These are phyloP conservation scores for Pasiphila rectangulata DNA, from an alignment of 2,888 invertebrate species.

Conservation along the genomic window DNA sequence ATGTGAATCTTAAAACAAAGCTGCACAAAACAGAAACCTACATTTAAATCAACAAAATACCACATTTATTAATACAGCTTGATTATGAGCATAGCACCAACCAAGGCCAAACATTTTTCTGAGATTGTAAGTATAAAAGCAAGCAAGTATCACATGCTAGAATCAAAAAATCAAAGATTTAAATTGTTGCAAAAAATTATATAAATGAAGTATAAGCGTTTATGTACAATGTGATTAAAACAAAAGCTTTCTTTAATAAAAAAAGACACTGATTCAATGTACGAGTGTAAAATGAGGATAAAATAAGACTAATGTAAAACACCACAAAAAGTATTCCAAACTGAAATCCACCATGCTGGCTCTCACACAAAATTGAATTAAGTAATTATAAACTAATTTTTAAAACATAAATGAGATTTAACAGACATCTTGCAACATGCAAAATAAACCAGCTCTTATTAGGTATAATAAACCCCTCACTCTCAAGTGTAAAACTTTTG, in stretches of 20 bases:
- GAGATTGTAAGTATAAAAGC: constrained; percentile 45
- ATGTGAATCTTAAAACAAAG: too few species aligned
- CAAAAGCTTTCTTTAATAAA: constrained; percentile 60
- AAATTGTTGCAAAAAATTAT: too few species aligned
- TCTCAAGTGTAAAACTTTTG: too few species aligned
- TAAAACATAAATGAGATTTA: too few species aligned
- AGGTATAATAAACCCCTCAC: too few species aligned
- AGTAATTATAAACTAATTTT: too few species aligned
- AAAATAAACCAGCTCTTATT: too few species aligned
- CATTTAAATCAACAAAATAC: too few species aligned
- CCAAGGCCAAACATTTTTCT: constrained; percentile 49
- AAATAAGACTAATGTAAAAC: constrained; percentile 44
- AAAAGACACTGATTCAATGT: constrained; percentile 39
- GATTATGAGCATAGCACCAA: constrained; percentile 32
- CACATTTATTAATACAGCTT: constrained; percentile 1
- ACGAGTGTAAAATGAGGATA: constrained; percentile 38
- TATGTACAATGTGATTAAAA: constrained; percentile 62
- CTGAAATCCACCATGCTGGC: constrained; percentile 13
- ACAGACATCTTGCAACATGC: too few species aligned
- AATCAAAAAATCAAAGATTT: constrained; percentile 49
- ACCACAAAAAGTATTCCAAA: constrained; percentile 31
- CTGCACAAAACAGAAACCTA: too few species aligned
- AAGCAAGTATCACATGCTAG: constrained; percentile 41
- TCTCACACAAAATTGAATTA: constrained; percentile 2
- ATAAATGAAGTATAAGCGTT: constrained; percentile 48